A percentile compares a stretch with the other conserved stretches of the same genome.
phyloP scores from a whole-genome alignment of 2,797 vertebrate species.

The Molossus alvarezi region DNA sequence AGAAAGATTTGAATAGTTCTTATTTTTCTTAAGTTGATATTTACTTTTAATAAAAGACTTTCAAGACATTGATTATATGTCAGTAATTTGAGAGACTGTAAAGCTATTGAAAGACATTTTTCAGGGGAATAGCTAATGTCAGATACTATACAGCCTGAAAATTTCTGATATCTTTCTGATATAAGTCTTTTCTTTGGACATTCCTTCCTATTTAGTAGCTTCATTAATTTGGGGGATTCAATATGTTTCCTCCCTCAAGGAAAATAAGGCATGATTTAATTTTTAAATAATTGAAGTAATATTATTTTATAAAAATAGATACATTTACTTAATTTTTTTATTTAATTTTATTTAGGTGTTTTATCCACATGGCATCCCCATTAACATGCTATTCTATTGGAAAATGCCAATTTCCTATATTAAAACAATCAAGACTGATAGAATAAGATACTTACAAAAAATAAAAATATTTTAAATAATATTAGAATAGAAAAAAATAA shows the following conservation, averaged over 20 bases:
- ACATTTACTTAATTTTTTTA: not conserved
- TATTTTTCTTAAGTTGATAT: not conserved
- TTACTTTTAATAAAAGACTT: slow-evolving; percentile 24
- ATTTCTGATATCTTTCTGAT: slow-evolving; percentile 22
- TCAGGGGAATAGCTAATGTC: slow-evolving; percentile 44
- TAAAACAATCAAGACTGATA: slow-evolving; percentile 50
- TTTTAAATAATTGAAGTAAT: slow-evolving; percentile 36
- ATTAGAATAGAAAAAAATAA: not conserved
- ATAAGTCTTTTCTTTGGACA: not conserved
- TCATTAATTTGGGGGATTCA: slow-evolving; percentile 63
- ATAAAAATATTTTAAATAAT: slow-evolving; percentile 7
- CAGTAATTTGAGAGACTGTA: slow-evolving; percentile 55
- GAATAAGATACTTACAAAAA: slow-evolving; percentile 40
- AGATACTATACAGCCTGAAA: slow-evolving; percentile 1
- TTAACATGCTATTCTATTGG: not conserved
- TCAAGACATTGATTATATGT: slow-evolving; percentile 51
- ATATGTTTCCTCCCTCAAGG: slow-evolving; percentile 60
- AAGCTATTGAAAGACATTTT: slow-evolving; percentile 39
- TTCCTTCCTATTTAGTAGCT: not conserved
- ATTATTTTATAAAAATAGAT: slow-evolving; percentile 57
- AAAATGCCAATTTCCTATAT: not conserved
- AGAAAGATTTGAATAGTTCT: not conserved
- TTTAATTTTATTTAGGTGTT: slow-evolving; percentile 14
- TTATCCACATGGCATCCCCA: slow-evolving; percentile 7
- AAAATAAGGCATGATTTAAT: slow-evolving; percentile 71